phyloP scores from a whole-genome alignment of 2,797 vertebrate genomes.

The Limnodromus scolopaceus region DNA sequence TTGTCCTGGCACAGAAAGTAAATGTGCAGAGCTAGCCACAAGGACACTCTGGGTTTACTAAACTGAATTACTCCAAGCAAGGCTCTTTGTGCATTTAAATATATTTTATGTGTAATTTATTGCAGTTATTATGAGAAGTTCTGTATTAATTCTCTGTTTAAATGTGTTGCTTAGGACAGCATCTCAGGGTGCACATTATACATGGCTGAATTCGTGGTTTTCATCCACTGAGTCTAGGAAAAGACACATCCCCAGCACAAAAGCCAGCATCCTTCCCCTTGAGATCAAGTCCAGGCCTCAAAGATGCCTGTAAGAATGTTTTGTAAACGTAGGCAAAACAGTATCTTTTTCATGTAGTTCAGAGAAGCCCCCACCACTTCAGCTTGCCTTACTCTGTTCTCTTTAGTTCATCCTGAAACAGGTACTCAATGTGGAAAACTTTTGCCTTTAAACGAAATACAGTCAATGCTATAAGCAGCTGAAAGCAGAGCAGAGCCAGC shows the following conservation, averaged over 20 bases:
- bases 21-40: background rate
- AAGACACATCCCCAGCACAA: background rate
- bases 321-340: background rate
- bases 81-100: background rate
- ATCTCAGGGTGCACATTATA: background rate
- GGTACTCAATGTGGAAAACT: background rate
- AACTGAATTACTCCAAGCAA: background rate
- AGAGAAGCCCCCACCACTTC: background rate
- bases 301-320: background rate
- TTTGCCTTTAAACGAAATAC: background rate
- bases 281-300: background rate
- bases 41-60: background rate
- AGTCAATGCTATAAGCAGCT: accelerated
- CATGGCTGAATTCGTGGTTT: background rate
- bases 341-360: background rate
- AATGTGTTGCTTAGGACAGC: background rate
- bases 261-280: background rate
- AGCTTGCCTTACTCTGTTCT: background rate
- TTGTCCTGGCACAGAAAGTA: background rate
- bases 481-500: background rate
- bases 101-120: background rate
- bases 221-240: background rate
- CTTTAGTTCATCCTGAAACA: background rate
- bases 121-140: background rate
- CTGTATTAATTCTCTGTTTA: background rate